phyloP scores from a whole-genome alignment of 2,797 vertebrate species.

The Macropodus opercularis region DNA sequence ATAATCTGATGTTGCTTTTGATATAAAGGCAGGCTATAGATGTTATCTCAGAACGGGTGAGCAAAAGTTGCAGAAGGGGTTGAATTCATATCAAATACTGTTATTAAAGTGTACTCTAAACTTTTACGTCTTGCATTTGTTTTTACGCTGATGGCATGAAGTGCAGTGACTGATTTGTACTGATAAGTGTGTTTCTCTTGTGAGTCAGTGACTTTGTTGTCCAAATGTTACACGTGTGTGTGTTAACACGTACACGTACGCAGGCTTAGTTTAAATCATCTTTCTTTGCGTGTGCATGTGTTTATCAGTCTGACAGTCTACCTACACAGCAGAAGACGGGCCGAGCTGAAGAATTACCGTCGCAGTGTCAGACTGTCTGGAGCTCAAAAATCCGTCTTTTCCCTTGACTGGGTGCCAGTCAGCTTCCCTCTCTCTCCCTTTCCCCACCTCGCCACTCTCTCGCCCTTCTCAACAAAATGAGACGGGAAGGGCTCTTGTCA shows the following conservation, averaged over 20 bases:
- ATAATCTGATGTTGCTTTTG: constrained; percentile 10
- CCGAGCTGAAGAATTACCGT: constrained; percentile 76
- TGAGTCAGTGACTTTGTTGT: neutral
- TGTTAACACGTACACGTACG: constrained; percentile 15
- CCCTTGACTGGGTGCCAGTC: constrained; percentile 60
- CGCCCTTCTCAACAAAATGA: constrained; percentile 51
- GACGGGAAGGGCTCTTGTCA: constrained; percentile 66
- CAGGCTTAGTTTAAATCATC: constrained; percentile 36
- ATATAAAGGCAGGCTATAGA: neutral
- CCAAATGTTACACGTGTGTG: neutral
- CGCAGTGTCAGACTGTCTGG: constrained; percentile 68
- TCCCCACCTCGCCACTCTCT: constrained; percentile 12
- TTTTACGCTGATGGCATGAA: neutral
- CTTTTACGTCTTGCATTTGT: neutral
- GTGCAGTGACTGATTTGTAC: neutral
- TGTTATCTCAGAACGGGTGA: neutral
- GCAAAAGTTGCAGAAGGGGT: neutral
- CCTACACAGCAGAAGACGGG: constrained; percentile 59
- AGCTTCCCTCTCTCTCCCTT: constrained; percentile 21
- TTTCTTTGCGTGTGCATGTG: constrained; percentile 20
- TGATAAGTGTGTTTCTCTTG: neutral
- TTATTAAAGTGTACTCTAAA: neutral
- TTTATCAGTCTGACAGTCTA: constrained; percentile 64
- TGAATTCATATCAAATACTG: neutral
- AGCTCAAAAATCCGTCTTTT: constrained; percentile 65